These are phyloP conservation scores for Formica selysi DNA, from an alignment of 1,140 invertebrate genomes.

Conservation along the genomic window DNA sequence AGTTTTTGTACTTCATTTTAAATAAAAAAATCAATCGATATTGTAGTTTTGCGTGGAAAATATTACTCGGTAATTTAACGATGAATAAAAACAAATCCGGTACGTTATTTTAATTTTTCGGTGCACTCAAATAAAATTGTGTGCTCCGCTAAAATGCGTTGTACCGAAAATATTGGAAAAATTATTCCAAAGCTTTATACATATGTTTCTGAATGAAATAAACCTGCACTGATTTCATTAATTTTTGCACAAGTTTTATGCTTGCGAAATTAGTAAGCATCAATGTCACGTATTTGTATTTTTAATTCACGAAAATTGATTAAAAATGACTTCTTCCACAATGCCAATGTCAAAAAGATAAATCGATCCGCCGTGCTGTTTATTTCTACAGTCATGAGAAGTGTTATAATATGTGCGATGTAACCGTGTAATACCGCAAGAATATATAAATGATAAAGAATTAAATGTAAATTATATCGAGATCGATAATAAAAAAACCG, in stretches of 20 bases:
- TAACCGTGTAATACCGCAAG: neutral
- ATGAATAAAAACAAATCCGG: conserved; percentile 33
- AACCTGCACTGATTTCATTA: conserved; percentile 37
- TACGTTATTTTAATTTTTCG: conserved; percentile 45
- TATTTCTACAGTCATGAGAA: conserved; percentile 5
- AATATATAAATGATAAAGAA: conserved; percentile 13
- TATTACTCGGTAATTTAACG: conserved; percentile 40
- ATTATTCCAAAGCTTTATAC: conserved; percentile 46
- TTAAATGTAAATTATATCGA: conserved; percentile 22
- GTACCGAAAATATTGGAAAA: conserved; percentile 57
- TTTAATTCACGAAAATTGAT: conserved; percentile 43
- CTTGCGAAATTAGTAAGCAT: conserved; percentile 51
- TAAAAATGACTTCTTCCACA: conserved; percentile 12
- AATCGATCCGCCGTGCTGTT: conserved; percentile 19
- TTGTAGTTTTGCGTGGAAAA: conserved; percentile 18
- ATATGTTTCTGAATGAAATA: conserved; percentile 50
- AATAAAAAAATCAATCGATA: conserved; percentile 8
- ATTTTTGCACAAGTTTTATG: conserved; percentile 41
- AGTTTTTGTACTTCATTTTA: neutral
- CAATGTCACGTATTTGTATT: conserved; percentile 49
- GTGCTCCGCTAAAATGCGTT: neutral
- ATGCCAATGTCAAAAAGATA: conserved; percentile 22
- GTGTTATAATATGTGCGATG: neutral
- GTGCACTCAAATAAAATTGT: conserved; percentile 31
- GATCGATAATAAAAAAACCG: conserved; percentile 15